Evolutionary conservation across 2,113 vertebrate genomes (phyloP), one percentile per base, ranked within the genome.

Genomic region (cat (Felis catus)): DNA sequence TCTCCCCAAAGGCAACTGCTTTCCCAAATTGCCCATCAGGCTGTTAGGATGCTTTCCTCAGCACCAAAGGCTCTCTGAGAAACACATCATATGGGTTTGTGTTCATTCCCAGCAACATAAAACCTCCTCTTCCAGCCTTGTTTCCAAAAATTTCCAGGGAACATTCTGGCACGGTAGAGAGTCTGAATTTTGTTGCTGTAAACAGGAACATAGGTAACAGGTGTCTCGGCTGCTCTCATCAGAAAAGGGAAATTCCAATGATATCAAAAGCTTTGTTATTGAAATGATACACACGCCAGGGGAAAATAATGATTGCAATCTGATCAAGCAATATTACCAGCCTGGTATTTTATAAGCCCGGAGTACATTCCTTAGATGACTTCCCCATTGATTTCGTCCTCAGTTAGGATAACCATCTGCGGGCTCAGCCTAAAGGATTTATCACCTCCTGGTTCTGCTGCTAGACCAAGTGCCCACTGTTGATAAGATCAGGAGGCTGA

Each of bases 401-500:
- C 81, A 10, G 45, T 70, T 70, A 65, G 70, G 97, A 98, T 98
- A 97, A 96, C 81, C 85, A 97, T 93, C 96, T 98, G 73, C 0
- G 1, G 95, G 88, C 66, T 97, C 96, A 95, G 95, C 93, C 85
- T 66, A 45, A 91, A 85, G 97, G 82, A 97, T 97, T 97, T 93
- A 97, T 98, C 97, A 91, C 92, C 86, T 96, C 66, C 29, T 89
- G 48, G 51, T 74, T 95, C 85, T 95, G 76, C 29, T 5, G 76
- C 92, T 89, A 88, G 81, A 96, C 95, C 81, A 94, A 98, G 96
- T 84, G 78, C 70, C 96, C 97, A 96, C 90, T 6, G 0, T 31
- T 0, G 82, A 98, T 97, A 97, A 95, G 82, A 97, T 97, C 97
- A 91, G 41, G 48, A 93, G 88, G 48, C 95, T 94, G 97, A 89